Conservation (phyloP, 2,113 vertebrate genomes). For the Mus musculus region GRCm39 chr11:11636001-11636500, state of each 20-base stretch:
- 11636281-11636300: constrained; percentile 64
- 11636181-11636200: constrained; percentile 77
- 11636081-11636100: constrained; percentile 48
- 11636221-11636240: constrained; percentile 80
- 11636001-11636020: constrained; percentile 29
- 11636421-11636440: constrained; percentile 53
- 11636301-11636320: constrained; percentile 6
- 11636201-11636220: constrained; percentile 80
- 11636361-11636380: background rate
- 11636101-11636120: constrained; percentile 65
- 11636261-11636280: constrained; percentile 65
- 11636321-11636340: constrained; percentile 1
- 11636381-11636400: constrained; percentile 31
- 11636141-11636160: constrained; percentile 32
- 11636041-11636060: constrained; percentile 32
- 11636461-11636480: constrained; percentile 78
- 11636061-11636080: background rate
- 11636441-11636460: constrained; percentile 57
- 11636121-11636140: background rate
- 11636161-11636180: constrained; percentile 63
- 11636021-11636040: background rate
- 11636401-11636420: constrained; percentile 19
- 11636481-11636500: constrained; percentile 44
- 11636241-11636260: constrained; percentile 67
- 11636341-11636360: background rate